Conservation (phyloP, 1,140 invertebrate genomes). For the Liolophura sinensis region DNA sequence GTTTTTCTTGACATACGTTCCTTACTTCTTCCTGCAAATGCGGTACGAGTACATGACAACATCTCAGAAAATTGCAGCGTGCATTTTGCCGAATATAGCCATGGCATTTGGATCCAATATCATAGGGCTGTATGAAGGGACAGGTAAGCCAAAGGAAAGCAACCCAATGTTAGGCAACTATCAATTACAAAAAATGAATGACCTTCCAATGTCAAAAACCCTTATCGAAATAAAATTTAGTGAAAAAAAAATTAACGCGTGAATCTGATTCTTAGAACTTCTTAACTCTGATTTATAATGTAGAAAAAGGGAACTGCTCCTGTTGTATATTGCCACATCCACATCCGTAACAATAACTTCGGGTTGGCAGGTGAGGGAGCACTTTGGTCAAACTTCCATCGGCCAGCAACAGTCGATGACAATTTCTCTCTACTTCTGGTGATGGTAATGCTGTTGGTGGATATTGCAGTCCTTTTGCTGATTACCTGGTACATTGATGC, state of each 20-base stretch:
- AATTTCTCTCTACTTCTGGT: constrained; percentile 56
- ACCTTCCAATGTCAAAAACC: too few relatives aligned
- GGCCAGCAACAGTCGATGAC: constrained; percentile 50
- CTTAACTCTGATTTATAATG: too few relatives aligned
- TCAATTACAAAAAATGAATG: too few relatives aligned
- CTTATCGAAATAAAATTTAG: too few relatives aligned
- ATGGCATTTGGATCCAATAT: constrained; percentile 25
- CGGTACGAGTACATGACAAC: constrained; percentile 58
- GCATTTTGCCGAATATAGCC: constrained; percentile 30
- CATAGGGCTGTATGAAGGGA: not conserved
- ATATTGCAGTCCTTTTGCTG: constrained; percentile 58
- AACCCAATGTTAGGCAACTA: too few relatives aligned
- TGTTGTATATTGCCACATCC: too few relatives aligned
- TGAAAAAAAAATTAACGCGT: too few relatives aligned
- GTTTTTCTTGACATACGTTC: constrained; percentile 47
- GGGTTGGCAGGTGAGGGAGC: constrained; percentile 50
- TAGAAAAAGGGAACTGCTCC: too few relatives aligned
- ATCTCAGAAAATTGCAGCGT: constrained; percentile 16
- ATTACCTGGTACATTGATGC: constrained; percentile 68
- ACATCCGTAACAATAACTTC: too few relatives aligned
- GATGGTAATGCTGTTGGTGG: constrained; percentile 62
- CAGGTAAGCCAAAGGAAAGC: too few relatives aligned
- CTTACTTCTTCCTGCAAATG: constrained; percentile 65
- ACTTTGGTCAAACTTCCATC: constrained; percentile 44
- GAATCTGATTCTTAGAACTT: too few relatives aligned